A percentile compares a stretch with the other conserved stretches of the same genome.
phyloP scores from a whole-genome alignment of 2,113 vertebrate genomes.

The Hippocampus zosterae region DNA sequence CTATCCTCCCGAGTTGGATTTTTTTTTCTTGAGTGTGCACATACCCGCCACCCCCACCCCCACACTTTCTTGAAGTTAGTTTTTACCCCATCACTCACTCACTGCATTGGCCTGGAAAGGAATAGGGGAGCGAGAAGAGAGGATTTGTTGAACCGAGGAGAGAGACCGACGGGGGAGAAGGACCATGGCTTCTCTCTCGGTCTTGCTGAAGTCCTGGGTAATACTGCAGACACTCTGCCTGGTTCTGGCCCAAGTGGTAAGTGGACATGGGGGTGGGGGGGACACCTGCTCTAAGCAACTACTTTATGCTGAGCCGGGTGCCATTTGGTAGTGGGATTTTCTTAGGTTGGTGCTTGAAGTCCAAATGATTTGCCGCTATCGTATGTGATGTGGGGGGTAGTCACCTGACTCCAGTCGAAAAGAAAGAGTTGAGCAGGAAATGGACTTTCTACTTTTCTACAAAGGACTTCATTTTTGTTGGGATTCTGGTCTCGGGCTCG shows the following conservation, averaged over 20 bases:
- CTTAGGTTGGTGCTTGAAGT: background rate
- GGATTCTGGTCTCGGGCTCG: conserved; percentile 30
- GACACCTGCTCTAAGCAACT: conserved; percentile 20
- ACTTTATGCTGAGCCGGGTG: conserved; percentile 18
- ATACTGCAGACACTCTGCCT: conserved; percentile 80
- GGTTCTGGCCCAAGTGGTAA: conserved; percentile 89
- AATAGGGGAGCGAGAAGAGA: conserved; percentile 53
- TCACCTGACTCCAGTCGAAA: conserved; percentile 7
- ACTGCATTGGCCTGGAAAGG: conserved; percentile 57
- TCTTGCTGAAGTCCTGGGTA: conserved; percentile 67
- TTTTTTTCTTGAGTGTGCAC: conserved; percentile 33
- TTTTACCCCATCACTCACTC: conserved; percentile 48
- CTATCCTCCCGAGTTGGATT: conserved; percentile 38
- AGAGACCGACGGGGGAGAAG: conserved; percentile 50
- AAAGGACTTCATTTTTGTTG: conserved; percentile 14
- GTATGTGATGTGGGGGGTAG: background rate
- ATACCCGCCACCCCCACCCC: conserved; percentile 16
- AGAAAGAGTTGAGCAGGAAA: conserved; percentile 8
- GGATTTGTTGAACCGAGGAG: conserved; percentile 59
- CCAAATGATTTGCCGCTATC: background rate
- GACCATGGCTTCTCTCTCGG: conserved; percentile 75
- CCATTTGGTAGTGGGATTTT: conserved; percentile 8
- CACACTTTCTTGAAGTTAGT: conserved; percentile 28
- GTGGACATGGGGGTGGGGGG: conserved; percentile 55
- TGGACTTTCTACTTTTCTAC: conserved; percentile 26